Evolutionary conservation across 2,888 invertebrate genomes (phyloP), one percentile per base, ranked within the genome.

Genomic region (Athalia circularis): DNA sequence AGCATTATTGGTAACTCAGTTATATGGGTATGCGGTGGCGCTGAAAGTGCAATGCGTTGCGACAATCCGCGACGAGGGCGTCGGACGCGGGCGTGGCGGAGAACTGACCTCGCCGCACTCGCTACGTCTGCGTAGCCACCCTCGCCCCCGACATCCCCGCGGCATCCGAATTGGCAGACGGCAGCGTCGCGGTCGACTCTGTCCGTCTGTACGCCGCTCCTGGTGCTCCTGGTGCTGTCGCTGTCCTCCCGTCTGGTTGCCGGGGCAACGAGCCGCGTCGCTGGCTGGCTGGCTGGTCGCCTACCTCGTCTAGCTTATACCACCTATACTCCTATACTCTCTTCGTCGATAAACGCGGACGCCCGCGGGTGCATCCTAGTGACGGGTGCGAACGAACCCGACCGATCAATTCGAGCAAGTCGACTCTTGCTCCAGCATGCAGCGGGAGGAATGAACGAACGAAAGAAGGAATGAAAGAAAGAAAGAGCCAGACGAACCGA

Each of bases 51-150:
- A 86, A 83, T 85, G 84, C 82, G 77, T 57, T 83, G 83, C 80
- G 82, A 29, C 29, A 2, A 29, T 29, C 80, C 82, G 80, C 48
- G 80, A 81, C 84, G 81, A 83, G 82, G 82, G 81, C 84, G 84
- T 85, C 86, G 65, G 72, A 68, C 75, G 79, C 82, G 87, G 87
- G 87, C 87, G 87, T 87, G 87, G 87, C 87, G 86, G 86, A 86
- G 84, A 87, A 87, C 87, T 87, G 87, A 87, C 87, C 87, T 87
- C 86, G 86, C 83, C 82, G 85, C 67, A 65, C n/a, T 70, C 78
- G 74, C 74, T 72, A 74, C 72, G 59, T 64, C 48, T 65, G 62
- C 47, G 59, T 76, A 65, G 79, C 48, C 79, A 77, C 76, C 78
- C 65, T 77, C 78, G 74, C 80, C 80, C 83, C 80, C 80, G 82